Evolutionary conservation across 2,888 invertebrate genomes (phyloP), one percentile per base, ranked within the genome.

Genomic region (Agrochola lota): DNA sequence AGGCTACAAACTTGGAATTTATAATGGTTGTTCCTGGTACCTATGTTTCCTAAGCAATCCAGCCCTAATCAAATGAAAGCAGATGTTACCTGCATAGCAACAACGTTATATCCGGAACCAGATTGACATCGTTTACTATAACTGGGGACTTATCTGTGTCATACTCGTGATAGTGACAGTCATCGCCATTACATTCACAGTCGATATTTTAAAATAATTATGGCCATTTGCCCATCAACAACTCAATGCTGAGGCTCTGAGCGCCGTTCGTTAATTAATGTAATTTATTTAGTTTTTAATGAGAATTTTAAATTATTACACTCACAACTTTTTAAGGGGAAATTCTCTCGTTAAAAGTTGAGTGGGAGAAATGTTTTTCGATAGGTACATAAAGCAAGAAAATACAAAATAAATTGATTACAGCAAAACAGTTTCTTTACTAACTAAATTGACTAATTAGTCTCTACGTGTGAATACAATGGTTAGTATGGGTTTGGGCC

Each of bases 221-320:
- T 87, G 74, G 79, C 77, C 30, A 77, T 79, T 85, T 74, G 80
- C 85, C 82, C 82, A 88, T 89, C 89, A 89, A 87, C 88, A 87
- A 78, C 75, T 84, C 80, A 78, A 80, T 80, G 84, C 80, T 77
- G 43, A 40, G 40, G 40, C 40, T 40, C 40, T 40, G 78, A 73
- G 79, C 72, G 78, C 71, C 79, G 84, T 81, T 78, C 77, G 80
- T 83, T 88, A 89, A 90, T 90, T 89, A 87, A 88, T 75, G 73
- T 78, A 84, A 90, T 90, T 89, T 88, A 89, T 89, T 78, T 64
- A 20, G 69, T 78, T 87, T 81, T 71, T 80, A 85, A 84, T 80
- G 75, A 73, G 67, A 60, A 49, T 81, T 68, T 76, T 62, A 71
- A 67, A 75, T 75, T 59, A 68, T 70, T 63, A 74, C 6, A 23